Evolutionary conservation across 2,113 vertebrate species (phyloP), one percentile per base, ranked within the genome.

Genomic region (Phaethornis superciliosus): DNA sequence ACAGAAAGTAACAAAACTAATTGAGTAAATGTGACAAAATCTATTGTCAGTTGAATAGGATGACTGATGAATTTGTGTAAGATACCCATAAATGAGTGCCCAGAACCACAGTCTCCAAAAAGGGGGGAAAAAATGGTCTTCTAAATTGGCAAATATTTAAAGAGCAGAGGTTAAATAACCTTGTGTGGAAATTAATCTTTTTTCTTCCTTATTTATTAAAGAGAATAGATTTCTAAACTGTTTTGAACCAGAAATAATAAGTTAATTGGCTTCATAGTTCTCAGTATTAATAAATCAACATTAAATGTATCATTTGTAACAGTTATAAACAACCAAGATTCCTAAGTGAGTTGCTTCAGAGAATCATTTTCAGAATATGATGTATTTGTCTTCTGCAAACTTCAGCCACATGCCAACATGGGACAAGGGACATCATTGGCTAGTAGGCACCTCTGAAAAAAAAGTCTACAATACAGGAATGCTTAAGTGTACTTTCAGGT

Each of bases 401-500:
- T 90, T 94, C 90, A 96, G 76, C 75, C 86, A 94, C 64, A 51
- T 82, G 81, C 75, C 91, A 96, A 75, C 85, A 69, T 16, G 20
- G 85, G 91, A 91, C 51, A 68, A 71, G 42, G 85, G 85, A 74
- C 81, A 40, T 92, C 52, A 90, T 5, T 81, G 68, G 71, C 81
- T 77, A 95, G 79, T 81, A 97, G 52, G 81, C 95, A 87, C 93
- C 94, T 95, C 78, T 55, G 81, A 69, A 56, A 80, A 59, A 40
- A 81, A 89, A 80, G 12, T 82, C 95, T 91, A 65, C 86, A 97
- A 91, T 52, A 81, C 81, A 94, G 91, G 93, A 80, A 97, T 94
- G 74, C 70, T 95, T 78, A 94, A 89, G 87, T 93, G 95, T 90
- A 93, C 55, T 96, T 95, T 93, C 89, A 97, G 79, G 16, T 69